phyloP scores from a whole-genome alignment of 1,140 invertebrate genomes.

The Pseudomyrmex flavicornis region DNA sequence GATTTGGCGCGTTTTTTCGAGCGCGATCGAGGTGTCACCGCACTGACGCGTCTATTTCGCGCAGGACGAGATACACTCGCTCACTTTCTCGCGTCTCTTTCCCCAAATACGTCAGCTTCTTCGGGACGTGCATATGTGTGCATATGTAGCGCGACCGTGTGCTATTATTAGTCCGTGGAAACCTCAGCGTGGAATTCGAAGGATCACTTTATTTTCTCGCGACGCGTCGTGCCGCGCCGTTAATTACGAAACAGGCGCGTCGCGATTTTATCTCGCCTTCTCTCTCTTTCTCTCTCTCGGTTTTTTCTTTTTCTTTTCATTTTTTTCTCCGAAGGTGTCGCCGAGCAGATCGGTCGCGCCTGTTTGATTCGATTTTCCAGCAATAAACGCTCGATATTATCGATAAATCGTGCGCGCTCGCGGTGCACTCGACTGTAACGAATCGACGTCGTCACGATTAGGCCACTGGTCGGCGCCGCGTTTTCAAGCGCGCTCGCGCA shows the following conservation, averaged over 20 bases:
- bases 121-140: background rate
- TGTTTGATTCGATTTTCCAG: constrained; percentile 44
- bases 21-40: background rate
- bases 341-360: constrained; percentile 31
- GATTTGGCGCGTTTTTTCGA: background rate
- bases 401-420: constrained; percentile 53
- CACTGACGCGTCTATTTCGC: constrained; percentile 27
- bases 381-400: constrained; percentile 56
- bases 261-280: constrained; percentile 16
- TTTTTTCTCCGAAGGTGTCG: constrained; percentile 7
- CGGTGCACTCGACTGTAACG: constrained; percentile 50
- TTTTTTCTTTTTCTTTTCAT: background rate
- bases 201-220: constrained; percentile 58
- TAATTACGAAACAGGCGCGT: constrained; percentile 39
- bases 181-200: constrained; percentile 68
- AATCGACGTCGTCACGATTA: constrained; percentile 58
- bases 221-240: background rate
- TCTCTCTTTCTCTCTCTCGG: background rate
- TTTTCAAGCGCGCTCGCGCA: background rate
- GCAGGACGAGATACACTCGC: background rate
- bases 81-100: constrained; percentile 66
- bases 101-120: constrained; percentile 54
- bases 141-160: constrained; percentile 16
- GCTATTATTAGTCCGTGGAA: constrained; percentile 68
- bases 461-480: constrained; percentile 38